A percentile compares a stretch with the other conserved stretches of the same genome.
phyloP scores from a whole-genome alignment of 2,888 invertebrate species.

The Trachelus iudaicus region DNA sequence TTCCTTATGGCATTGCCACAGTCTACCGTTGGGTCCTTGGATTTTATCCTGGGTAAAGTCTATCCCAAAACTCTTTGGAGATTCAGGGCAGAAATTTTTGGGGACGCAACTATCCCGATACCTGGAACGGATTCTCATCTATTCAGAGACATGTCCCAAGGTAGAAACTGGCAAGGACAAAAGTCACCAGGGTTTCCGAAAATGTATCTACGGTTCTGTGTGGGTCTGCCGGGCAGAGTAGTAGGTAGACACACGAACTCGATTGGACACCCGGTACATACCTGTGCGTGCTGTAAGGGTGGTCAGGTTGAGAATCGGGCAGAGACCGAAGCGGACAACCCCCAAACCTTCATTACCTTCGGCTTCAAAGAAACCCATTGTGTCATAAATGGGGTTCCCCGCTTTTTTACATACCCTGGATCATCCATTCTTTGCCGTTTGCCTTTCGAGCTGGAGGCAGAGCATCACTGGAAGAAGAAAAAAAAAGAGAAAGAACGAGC shows the following conservation, averaged over 20 bases:
- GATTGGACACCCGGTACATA: constrained; percentile 42
- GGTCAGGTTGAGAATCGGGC: constrained; percentile 49
- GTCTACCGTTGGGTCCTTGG: not conserved
- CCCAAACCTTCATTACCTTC: constrained; percentile 55
- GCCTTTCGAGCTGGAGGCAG: constrained; percentile 34
- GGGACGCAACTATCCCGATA: not conserved
- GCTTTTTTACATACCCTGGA: constrained; percentile 39
- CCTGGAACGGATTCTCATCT: not conserved
- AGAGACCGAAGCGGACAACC: constrained; percentile 46
- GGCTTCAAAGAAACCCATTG: constrained; percentile 55
- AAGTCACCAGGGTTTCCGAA: not conserved
- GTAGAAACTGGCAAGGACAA: not conserved
- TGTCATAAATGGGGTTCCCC: constrained; percentile 53
- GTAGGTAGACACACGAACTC: not conserved
- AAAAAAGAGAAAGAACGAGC: constrained; percentile 19
- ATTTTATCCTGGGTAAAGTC: not conserved
- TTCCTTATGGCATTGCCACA: not conserved
- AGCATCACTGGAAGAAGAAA: constrained; percentile 14
- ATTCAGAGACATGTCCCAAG: not conserved
- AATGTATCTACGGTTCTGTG: not conserved
- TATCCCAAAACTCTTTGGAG: not conserved
- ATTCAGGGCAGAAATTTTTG: not conserved
- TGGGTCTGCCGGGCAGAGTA: not conserved
- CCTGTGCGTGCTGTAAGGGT: constrained; percentile 47
- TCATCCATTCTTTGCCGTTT: constrained; percentile 53